Evolutionary conservation across 2,888 invertebrate species (phyloP).

Genomic region (Macrophya alboannulata): DNA sequence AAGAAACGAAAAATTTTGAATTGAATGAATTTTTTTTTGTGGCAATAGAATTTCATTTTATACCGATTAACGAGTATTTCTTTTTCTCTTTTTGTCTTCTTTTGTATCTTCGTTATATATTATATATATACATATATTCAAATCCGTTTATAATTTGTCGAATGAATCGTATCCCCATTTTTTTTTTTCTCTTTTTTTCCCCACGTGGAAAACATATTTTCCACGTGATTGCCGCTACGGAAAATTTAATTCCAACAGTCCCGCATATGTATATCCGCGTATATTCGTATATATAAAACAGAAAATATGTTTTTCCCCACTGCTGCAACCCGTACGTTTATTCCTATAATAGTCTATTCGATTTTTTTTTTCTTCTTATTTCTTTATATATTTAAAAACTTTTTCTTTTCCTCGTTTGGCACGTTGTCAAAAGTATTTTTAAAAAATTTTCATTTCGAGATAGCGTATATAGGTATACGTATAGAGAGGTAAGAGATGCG

Average conservation of each 20-base stretch:
- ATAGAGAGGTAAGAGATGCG: not conserved
- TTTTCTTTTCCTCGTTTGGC: not conserved
- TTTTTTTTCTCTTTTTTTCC: not conserved
- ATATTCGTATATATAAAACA: not conserved
- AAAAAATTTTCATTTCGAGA: slow-evolving; percentile 11
- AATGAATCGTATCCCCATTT: not conserved
- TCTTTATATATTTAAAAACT: not conserved
- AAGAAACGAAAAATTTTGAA: no score
- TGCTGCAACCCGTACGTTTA: not conserved
- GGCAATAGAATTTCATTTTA: no score
- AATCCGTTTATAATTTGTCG: not conserved
- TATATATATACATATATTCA: no score
- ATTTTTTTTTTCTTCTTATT: not conserved
- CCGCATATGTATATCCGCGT: no score
- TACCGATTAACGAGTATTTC: not conserved
- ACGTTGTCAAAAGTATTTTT: slow-evolving; percentile 11
- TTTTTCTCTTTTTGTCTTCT: no score
- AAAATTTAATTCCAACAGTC: not conserved
- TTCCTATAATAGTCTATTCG: not conserved
- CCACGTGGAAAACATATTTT: not conserved
- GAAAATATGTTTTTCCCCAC: not conserved
- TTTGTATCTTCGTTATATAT: not conserved
- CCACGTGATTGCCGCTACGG: not conserved
- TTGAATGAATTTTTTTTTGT: no score
- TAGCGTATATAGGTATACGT: not conserved